Evolutionary conservation across 53 echinoderm and acorn worm genomes (phyloP).

Genomic region (Pentamera pediparva): DNA sequence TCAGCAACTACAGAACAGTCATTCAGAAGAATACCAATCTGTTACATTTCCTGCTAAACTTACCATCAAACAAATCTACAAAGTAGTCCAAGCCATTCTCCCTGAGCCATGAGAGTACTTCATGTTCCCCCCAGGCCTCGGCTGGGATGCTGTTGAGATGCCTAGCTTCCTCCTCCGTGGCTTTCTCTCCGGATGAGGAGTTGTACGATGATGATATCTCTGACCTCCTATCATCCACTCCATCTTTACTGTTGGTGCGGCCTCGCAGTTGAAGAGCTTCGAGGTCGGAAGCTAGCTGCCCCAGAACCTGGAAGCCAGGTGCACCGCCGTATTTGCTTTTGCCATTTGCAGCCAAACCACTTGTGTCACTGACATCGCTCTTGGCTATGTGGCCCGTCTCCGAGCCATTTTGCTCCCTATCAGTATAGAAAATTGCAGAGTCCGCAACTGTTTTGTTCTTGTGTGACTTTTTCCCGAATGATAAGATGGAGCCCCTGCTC

Average conservation of each 20-base stretch:
- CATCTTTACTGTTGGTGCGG: neutral
- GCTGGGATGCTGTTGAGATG: too few species aligned
- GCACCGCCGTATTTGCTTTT: slow-evolving; percentile 23
- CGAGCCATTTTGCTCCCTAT: too few species aligned
- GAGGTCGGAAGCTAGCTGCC: slow-evolving; percentile 29
- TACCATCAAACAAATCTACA: slow-evolving; percentile 88
- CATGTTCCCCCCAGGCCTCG: slow-evolving; percentile 73
- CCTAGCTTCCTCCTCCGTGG: slow-evolving; percentile 1
- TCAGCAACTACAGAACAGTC: neutral
- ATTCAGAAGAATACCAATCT: neutral
- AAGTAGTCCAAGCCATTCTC: slow-evolving; percentile 76
- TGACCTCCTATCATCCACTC: too few species aligned
- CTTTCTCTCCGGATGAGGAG: slow-evolving; percentile 15
- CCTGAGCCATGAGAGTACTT: slow-evolving; percentile 68
- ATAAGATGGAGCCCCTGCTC: neutral
- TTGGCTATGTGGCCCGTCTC: too few species aligned
- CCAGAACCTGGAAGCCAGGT: slow-evolving; percentile 34
- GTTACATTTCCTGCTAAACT: too few species aligned
- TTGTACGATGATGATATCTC: too few species aligned
- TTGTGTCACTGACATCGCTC: too few species aligned
- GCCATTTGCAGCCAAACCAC: neutral
- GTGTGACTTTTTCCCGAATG: neutral
- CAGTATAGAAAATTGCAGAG: neutral
- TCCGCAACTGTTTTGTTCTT: neutral
- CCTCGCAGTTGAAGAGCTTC: slow-evolving; percentile 12